Evolutionary conservation across 2,888 invertebrate species (phyloP), one percentile per base, ranked within the genome.

Genomic region (Epistrophe grossulariae): DNA sequence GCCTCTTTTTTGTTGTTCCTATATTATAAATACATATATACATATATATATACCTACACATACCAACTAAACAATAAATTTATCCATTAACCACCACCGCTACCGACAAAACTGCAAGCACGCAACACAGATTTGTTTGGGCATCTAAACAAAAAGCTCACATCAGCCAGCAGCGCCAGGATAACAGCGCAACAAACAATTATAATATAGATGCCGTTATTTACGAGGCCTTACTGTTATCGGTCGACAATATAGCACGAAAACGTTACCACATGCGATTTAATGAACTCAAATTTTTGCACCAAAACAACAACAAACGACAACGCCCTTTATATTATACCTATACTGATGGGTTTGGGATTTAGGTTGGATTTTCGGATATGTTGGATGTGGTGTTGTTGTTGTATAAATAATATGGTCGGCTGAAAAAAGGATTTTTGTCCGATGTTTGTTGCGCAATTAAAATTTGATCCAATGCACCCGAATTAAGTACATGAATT

Each of bases 391-490:
- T 60, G 19, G 40, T 62, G 40, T 19, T 62, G 40, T 19, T 62
- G 9, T 62, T 62, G 8, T 43, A 60, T 60, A 17, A 19, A 59
- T 19, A 43, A 31, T 31, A 31, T 31, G 24, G 24, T 24, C 31
- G 31, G 9, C 60, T 7, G 50, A 38, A 55, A 10, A 64, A n/a
- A 11, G 59, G 45, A 24, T 35, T 50, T 59, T n/a, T 40, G 52
- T 48, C 62, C 17, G 66, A 64, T 71, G 38, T 71, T 59, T 19
- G 13, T 24, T 24, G 8, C 15, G 82, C 82, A 85, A 82, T 82
- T 85, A 85, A 82, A 82, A 71, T 79, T 85, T 82, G 78, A 85
- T 85, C 78, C 85, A 82, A 85, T 82, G 70, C 85, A 64, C 70
- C 78, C 62, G 77, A 60, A 78, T 81, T 78, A 62, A 78, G 40